These are phyloP conservation scores for Neomorphus geoffroyi DNA, from an alignment of 2,797 vertebrate genomes.

Conservation along the genomic window DNA sequence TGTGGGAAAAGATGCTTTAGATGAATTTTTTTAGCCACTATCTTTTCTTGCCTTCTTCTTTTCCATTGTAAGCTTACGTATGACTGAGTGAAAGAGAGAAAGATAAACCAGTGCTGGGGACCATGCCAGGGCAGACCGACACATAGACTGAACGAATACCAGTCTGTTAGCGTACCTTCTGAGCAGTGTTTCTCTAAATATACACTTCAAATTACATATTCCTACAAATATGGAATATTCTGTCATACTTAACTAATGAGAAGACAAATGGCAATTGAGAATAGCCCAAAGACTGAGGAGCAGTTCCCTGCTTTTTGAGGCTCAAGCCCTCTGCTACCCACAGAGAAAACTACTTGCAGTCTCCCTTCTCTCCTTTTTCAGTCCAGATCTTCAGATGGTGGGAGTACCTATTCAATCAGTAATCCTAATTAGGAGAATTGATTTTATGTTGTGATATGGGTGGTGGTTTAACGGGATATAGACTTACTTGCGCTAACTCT, in stretches of 20 bases:
- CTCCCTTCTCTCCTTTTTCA: neutral
- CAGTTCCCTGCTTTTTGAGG: neutral
- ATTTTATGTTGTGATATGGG: neutral
- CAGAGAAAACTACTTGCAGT: neutral
- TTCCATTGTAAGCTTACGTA: neutral
- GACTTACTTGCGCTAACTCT: neutral
- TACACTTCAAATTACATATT: neutral
- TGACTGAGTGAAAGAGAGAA: neutral
- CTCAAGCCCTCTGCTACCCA: neutral
- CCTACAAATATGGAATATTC: neutral
- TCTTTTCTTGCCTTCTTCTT: neutral
- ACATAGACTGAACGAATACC: neutral
- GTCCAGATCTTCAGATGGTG: neutral
- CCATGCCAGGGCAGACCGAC: neutral
- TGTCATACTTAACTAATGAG: neutral
- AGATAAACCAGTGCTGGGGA: neutral
- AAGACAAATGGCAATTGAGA: neutral
- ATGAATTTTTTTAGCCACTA: neutral
- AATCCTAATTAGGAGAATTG: neutral
- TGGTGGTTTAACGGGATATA: neutral
- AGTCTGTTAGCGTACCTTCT: neutral
- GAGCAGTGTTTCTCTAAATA: neutral
- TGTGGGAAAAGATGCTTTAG: neutral
- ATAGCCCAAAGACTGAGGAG: neutral
- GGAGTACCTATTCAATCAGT: neutral